These are phyloP conservation scores for Bombus terrestris DNA, from an alignment of 1,140 invertebrate genomes.

Conservation along the genomic window DNA sequence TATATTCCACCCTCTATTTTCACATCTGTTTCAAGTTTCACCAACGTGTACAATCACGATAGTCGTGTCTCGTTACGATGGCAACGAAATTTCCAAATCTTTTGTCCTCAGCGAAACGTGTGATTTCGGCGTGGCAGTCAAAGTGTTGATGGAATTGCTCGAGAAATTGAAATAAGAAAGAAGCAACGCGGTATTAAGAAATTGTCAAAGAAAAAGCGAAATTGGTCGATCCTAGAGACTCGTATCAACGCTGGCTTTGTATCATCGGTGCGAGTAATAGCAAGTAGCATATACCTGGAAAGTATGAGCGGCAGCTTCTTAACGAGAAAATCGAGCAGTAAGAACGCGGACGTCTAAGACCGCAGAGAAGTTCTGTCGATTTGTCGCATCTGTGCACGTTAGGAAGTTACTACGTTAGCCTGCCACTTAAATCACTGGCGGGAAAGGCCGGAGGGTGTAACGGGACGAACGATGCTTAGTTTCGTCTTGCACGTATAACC, in stretches of 20 bases:
- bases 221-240: not conserved
- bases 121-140: too few species aligned
- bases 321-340: constrained; percentile 48
- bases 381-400: constrained; percentile 81
- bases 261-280: not conserved
- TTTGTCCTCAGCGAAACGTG: fast-evolving
- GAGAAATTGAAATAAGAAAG: too few species aligned
- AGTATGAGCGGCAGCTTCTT: constrained; percentile 5
- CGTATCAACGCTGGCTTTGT: too few species aligned
- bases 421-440: constrained; percentile 79
- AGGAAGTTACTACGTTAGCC: constrained; percentile 78
- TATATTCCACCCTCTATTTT: too few species aligned
- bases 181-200: too few species aligned
- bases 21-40: too few species aligned
- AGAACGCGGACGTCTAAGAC: constrained; percentile 66
- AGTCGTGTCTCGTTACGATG: too few species aligned
- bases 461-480: constrained; percentile 43
- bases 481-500: constrained; percentile 59
- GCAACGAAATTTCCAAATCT: too few species aligned
- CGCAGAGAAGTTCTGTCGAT: constrained; percentile 80
- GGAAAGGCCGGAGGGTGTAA: constrained; percentile 54
- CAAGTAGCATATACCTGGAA: not conserved
- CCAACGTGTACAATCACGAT: too few species aligned
- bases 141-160: too few species aligned
- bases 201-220: not conserved